phyloP scores from a whole-genome alignment of 1,140 invertebrate genomes.

The Pogonognathellus flavescens region DNA sequence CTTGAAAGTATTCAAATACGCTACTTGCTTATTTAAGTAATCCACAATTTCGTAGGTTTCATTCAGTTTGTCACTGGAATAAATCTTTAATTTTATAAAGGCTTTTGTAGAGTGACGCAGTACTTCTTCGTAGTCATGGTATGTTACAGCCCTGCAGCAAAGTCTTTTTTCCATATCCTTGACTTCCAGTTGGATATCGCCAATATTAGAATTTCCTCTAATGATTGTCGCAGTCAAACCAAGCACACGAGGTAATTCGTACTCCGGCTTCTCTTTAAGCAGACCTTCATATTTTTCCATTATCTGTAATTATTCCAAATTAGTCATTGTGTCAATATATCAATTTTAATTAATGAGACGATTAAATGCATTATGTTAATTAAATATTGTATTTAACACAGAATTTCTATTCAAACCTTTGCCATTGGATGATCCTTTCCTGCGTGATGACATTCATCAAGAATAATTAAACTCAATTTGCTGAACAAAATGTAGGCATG shows the following conservation, averaged over 20 bases:
- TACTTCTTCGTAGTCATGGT: conserved; percentile 24
- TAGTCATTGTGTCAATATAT: too few species aligned
- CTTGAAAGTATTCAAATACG: not conserved
- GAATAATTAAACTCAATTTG: not conserved
- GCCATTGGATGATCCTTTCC: not conserved
- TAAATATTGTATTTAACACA: not conserved
- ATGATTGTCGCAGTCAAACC: conserved; percentile 20
- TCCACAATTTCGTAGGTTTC: not conserved
- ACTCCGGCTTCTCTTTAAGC: not conserved
- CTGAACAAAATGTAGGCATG: not conserved
- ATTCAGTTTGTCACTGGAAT: too few species aligned
- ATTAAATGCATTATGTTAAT: not conserved
- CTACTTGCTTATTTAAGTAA: not conserved
- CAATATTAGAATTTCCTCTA: not conserved
- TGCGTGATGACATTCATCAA: conserved; percentile 19
- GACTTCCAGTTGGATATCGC: not conserved
- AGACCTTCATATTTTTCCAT: not conserved
- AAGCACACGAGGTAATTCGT: not conserved
- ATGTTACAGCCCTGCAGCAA: not conserved
- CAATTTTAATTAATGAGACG: not conserved
- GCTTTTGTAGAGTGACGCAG: not conserved
- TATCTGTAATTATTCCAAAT: conserved; percentile 4
- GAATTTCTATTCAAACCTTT: not conserved
- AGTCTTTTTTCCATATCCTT: not conserved
- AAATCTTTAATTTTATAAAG: not conserved